Evolutionary conservation across 1,140 invertebrate genomes (phyloP).

Genomic region (Pachyrhynchus sulphureomaculatus): DNA sequence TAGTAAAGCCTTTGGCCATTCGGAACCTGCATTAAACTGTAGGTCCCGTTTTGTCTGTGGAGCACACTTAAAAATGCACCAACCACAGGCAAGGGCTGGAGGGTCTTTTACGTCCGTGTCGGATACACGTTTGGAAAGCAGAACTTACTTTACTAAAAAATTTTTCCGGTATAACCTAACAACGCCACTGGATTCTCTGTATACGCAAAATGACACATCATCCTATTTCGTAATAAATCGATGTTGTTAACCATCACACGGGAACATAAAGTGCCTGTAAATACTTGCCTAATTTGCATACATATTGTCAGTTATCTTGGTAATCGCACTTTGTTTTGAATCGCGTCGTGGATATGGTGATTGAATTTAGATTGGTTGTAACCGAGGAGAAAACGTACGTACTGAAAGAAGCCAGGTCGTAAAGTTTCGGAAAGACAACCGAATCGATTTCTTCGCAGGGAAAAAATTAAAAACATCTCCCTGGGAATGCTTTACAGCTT

Average conservation of each 20-base stretch:
- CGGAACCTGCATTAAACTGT: too few species aligned
- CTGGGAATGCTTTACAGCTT: not conserved
- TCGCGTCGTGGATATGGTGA: conserved; percentile 38
- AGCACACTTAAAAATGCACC: too few species aligned
- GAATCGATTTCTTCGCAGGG: conserved; percentile 19
- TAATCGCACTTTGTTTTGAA: conserved; percentile 41
- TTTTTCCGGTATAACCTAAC: too few species aligned
- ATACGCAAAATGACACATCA: conserved; percentile 5
- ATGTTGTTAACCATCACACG: conserved; percentile 37
- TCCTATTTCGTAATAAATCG: conserved; percentile 31
- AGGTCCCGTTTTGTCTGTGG: too few species aligned
- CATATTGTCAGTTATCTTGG: conserved; percentile 46
- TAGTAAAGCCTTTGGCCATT: too few species aligned
- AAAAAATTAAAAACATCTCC: conserved; percentile 10
- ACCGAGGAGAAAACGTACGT: conserved; percentile 20
- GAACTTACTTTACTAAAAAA: too few species aligned
- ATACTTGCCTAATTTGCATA: conserved; percentile 44
- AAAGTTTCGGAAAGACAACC: conserved; percentile 9
- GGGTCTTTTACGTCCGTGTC: too few species aligned
- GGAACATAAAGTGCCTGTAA: conserved; percentile 42
- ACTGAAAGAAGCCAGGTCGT: conserved; percentile 22
- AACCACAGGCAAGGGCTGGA: too few species aligned
- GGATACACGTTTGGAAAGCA: too few species aligned
- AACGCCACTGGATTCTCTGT: not conserved
- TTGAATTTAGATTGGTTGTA: conserved; percentile 44